These are phyloP conservation scores for Drosophila kanekoi DNA, from an alignment of 2,888 invertebrate species.

Conservation along the genomic window DNA sequence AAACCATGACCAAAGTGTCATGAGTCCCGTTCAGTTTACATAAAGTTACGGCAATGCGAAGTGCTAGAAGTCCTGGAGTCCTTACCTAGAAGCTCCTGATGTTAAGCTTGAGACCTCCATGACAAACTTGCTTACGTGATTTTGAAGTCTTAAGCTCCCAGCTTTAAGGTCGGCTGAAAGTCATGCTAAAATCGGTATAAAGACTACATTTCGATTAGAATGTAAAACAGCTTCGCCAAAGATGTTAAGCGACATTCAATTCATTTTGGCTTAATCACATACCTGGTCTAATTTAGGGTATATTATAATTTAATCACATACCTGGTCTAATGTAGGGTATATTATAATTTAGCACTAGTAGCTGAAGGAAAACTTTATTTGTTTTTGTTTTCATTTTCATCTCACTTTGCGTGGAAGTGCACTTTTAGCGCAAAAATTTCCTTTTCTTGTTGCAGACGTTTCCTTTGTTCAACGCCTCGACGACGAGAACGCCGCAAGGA, in stretches of 20 bases:
- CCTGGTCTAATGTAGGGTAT: constrained; percentile 19
- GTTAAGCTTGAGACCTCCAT: too few species aligned
- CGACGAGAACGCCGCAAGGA: constrained; percentile 26
- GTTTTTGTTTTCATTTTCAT: constrained; percentile 51
- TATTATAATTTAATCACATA: constrained; percentile 18
- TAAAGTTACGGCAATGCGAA: too few species aligned
- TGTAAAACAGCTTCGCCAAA: neutral
- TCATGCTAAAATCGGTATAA: too few species aligned
- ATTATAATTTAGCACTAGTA: constrained; percentile 20
- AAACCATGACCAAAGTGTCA: too few species aligned
- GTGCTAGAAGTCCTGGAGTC: too few species aligned
- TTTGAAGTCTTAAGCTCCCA: too few species aligned
- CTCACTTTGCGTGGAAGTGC: constrained; percentile 77
- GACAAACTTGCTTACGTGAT: too few species aligned
- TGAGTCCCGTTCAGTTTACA: too few species aligned
- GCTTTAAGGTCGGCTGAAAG: too few species aligned
- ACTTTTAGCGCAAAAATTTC: constrained; percentile 75
- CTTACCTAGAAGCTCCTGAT: too few species aligned
- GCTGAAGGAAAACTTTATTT: constrained; percentile 22
- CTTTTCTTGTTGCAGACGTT: constrained; percentile 74
- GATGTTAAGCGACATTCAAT: too few species aligned
- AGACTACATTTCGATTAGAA: neutral
- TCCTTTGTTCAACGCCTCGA: constrained; percentile 64
- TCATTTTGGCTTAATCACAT: too few species aligned
- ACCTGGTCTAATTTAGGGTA: constrained; percentile 12